Base-by-base conservation (phyloP, 2,888 invertebrate species). In the Pyralis farinalis region DNA sequence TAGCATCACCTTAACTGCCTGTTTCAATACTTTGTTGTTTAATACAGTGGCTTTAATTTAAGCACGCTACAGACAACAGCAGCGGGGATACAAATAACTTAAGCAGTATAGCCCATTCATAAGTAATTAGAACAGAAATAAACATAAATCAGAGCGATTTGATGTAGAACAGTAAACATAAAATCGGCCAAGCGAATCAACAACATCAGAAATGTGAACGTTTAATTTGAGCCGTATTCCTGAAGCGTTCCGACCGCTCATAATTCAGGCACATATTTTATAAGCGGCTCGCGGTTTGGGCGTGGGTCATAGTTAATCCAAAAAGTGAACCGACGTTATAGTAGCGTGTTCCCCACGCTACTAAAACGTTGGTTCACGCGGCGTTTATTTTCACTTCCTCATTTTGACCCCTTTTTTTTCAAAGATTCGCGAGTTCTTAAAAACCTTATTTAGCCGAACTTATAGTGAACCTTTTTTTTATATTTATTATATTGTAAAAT, bases 261-360 rank as follows among this genome's bases (percentile, higher is more conserved):
- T 84, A 79, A 72, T 71, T 85, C 71, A 68, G 53, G 51, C 59
- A 71, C 66, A 80, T 85, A 81, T 74, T 85, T 82, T 71, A 84
- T 77, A 76, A 73, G 73, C 66, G 74, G 72, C 53, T 43, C 54
- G 70, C 61, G 67, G 70, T 70, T 50, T 41, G 51, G 48, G 53
- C 51, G 63, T 62, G 55, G 68, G 67, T 76, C 71, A 70, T 73
- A 72, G 64, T 65, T 66, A 60, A 59, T 53, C 58, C 49, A 57
- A 55, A 58, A 52, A 42, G 12, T 37, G 41, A 48, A 53, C 49
- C 42, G 31, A 49, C 28, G 8, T 37, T 44, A 12, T 12, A 31
- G 31, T 31, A 12, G 12, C 12, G n/a, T n/a, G n/a, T n/a, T n/a
- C n/a, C n/a, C n/a, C n/a, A n/a, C n/a, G n/a, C n/a, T n/a, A n/a